Evolutionary conservation across 2,113 vertebrate genomes (phyloP), one percentile per base, ranked within the genome.

Genomic region (Carettochelys insculpta): DNA sequence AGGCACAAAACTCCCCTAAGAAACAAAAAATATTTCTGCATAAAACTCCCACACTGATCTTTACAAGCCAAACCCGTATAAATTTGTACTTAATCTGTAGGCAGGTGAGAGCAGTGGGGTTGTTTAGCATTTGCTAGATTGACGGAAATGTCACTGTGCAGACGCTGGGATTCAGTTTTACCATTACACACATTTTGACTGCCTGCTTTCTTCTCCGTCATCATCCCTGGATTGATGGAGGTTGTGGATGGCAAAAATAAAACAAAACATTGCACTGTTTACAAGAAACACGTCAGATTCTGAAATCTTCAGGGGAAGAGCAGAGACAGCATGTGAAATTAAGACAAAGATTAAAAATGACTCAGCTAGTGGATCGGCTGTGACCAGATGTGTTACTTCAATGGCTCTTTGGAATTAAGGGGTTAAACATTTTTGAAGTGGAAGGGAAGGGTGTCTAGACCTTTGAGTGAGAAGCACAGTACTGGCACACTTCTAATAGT

Each of bases 271-370:
- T 54, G 50, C 78, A 9, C 54, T 84, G 12, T 41, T 86, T 27
- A 56, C 2, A 2, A 0, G 27, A 17, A 14, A 5, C 41, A 31
- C 86, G 56, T 77, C 41, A 2, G 1, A 31, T 31, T 34, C 0
- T 3, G 65, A 52, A 84, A 86, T 17, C 0, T 0, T n/a, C n/a
- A 34, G 29, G 34, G 41, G 24, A 75, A 75, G 41, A 24, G 27
- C 29, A 45, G 22, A 75, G 24, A 43, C 11, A 17, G 58, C 34
- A 65, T 73, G 68, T 73, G 71, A 45, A 20, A 58, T 45, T 83
- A 77, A 47, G 17, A 48, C 5, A 76, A 56, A 31, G 43, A 20
- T 34, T 41, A n/a, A 77, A 56, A 25, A 47, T 7, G 31, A 31
- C n/a, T 65, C 16, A 27, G 25, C 71, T 9, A 31, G 11, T 48